phyloP scores from a whole-genome alignment of 2,888 invertebrate species.

The Ormyrus thymus region DNA sequence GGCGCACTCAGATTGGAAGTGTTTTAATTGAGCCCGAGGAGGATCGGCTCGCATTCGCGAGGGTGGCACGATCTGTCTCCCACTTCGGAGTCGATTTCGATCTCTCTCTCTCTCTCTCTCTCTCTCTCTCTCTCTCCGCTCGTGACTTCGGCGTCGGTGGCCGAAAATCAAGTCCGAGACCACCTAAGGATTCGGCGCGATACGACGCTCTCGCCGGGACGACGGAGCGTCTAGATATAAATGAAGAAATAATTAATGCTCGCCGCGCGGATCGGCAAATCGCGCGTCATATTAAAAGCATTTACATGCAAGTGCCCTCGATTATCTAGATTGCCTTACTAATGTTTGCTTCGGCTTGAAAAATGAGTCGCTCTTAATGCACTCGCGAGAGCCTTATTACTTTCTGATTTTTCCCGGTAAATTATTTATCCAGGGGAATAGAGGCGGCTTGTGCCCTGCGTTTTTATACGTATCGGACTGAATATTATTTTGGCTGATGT shows the following conservation, averaged over 20 bases:
- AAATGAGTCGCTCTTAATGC: too few relatives aligned
- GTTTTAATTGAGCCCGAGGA: conserved; percentile 74
- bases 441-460: too few relatives aligned
- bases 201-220: conserved; percentile 30
- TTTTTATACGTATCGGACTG: too few relatives aligned
- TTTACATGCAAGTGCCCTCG: too few relatives aligned
- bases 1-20: conserved; percentile 69
- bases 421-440: too few relatives aligned
- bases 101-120: too few relatives aligned
- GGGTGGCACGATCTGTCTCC: conserved; percentile 59
- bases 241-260: neutral
- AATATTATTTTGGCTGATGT: neutral
- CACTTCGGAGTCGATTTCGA: too few relatives aligned
- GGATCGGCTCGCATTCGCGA: conserved; percentile 65
- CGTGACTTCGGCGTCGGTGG: neutral
- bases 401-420: too few relatives aligned
- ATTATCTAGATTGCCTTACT: too few relatives aligned
- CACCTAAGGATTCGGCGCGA: neutral
- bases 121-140: too few relatives aligned
- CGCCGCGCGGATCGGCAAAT: neutral
- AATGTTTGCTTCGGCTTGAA: too few relatives aligned
- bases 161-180: conserved; percentile 44
- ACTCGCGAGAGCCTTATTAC: too few relatives aligned
- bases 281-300: neutral
- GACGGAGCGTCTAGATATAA: conserved; percentile 1